Evolutionary conservation across 2,888 invertebrate genomes (phyloP).

Genomic region (Acanthosepion esculentum): DNA sequence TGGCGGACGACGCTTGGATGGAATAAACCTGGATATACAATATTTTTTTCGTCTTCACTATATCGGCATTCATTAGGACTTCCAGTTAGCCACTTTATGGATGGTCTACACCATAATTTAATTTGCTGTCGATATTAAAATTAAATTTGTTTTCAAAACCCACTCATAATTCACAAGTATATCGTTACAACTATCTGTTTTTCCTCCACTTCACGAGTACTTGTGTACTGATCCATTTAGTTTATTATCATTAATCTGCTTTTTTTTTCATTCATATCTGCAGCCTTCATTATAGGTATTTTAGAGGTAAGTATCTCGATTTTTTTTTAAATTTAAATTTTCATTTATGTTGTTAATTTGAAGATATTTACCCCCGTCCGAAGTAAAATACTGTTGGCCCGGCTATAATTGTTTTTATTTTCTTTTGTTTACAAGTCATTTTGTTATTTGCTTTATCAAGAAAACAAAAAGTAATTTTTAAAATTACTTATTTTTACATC

Average conservation of each 20-base stretch:
- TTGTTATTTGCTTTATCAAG: not conserved
- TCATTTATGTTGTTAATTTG: not conserved
- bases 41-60: conserved; percentile 11
- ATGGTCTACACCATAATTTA: not conserved
- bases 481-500: too few species aligned
- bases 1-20: conserved; percentile 33
- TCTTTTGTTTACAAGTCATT: not conserved
- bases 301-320: not conserved
- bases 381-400: not conserved
- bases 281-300: conserved; percentile 33
- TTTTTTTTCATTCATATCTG: not conserved
- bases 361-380: not conserved
- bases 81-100: not conserved
- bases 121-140: not conserved
- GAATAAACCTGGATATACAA: not conserved
- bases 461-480: too few species aligned
- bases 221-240: not conserved
- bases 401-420: not conserved
- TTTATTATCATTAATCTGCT: not conserved
- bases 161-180: not conserved
- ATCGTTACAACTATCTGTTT: not conserved
- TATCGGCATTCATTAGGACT: not conserved
- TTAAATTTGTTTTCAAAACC: not conserved
- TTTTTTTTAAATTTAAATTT: not conserved
- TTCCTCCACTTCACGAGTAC: not conserved